Evolutionary conservation across 2,797 vertebrate species (phyloP), one percentile per base, ranked within the genome.

Genomic region (Sandelia bainsii): DNA sequence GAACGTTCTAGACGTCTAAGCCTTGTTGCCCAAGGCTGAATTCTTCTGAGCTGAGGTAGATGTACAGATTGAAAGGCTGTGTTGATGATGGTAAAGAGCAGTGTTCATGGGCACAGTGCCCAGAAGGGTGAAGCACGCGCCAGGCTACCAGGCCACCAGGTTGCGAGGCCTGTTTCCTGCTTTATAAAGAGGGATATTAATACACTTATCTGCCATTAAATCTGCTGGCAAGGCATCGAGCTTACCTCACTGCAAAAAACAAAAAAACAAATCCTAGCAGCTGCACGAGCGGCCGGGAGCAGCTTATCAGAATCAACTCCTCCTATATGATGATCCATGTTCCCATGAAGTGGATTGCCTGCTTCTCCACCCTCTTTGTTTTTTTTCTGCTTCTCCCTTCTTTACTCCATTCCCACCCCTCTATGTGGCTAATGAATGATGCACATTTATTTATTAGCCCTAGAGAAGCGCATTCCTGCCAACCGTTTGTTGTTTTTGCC

Each of bases 101-200:
- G 84, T 72, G 87, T 89, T 93, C 29, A 89, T 92, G 93, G 93
- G 92, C 85, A 84, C 76, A 6, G 54, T 46, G 81, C 88, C 89
- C 65, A 79, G 77, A 69, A 49, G 82, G 73, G 80, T 46, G 81
- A 81, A 75, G 73, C 92, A 93, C 95, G 94, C 93, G 94, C 95
- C 94, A 94, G 92, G 71, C 77, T 77, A 69, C 69, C 77, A 69
- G 68, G 92, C 93, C 75, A 62, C 73, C 94, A 94, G 94, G 94
- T 93, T 94, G 71, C 6, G 76, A 76, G 81, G 94, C 93, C 93
- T 93, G 91, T 95, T 96, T 96, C 95, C 95, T 96, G 94, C 95
- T 95, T 95, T 93, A 95, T 96, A 94, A 95, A 96, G 94, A 94
- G 93, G 91, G 87, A 76, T 94, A 96, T 96, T 96, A 96, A 96